Percentiles rank a stretch among this genome's conserved stretches.
These are phyloP conservation scores for Porites lutea DNA, from an alignment of 64 coral and sea anemone genomes.

Conservation along the genomic window DNA sequence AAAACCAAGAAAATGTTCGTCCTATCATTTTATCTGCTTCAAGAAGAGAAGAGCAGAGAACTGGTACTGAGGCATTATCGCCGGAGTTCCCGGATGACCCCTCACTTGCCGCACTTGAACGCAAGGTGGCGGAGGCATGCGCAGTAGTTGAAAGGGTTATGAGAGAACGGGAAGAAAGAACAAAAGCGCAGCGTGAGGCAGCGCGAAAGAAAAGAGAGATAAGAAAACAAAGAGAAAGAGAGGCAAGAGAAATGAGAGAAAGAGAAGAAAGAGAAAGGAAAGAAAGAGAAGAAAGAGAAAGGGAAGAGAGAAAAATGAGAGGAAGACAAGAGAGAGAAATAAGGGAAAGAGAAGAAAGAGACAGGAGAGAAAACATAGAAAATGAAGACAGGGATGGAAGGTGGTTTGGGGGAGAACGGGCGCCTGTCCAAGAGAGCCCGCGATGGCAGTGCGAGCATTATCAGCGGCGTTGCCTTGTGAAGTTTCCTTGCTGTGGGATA, in stretches of 20 bases:
- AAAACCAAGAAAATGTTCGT: not conserved
- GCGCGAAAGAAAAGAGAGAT: not conserved
- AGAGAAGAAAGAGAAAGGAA: not conserved
- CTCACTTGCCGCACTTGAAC: not conserved
- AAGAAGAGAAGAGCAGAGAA: not conserved
- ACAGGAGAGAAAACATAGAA: not conserved
- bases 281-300: not conserved
- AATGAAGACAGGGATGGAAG: not conserved
- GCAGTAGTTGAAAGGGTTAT: constrained; percentile 12
- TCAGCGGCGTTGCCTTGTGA: constrained; percentile 52
- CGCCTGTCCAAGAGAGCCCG: constrained; percentile 11
- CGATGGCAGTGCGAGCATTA: constrained; percentile 59
- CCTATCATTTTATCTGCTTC: no score
- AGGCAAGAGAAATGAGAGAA: not conserved
- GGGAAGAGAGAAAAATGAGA: not conserved
- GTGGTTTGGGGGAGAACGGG: not conserved
- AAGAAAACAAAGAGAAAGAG: not conserved
- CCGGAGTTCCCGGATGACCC: not conserved
- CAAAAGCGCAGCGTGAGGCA: no score
- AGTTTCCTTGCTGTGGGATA: constrained; percentile 62
- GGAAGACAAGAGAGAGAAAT: not conserved
- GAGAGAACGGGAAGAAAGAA: not conserved
- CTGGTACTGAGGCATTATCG: not conserved
- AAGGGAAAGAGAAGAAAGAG: not conserved
- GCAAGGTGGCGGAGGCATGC: constrained; percentile 34